phyloP scores from a whole-genome alignment of 2,113 vertebrate genomes.

The Setophaga petechia region DNA sequence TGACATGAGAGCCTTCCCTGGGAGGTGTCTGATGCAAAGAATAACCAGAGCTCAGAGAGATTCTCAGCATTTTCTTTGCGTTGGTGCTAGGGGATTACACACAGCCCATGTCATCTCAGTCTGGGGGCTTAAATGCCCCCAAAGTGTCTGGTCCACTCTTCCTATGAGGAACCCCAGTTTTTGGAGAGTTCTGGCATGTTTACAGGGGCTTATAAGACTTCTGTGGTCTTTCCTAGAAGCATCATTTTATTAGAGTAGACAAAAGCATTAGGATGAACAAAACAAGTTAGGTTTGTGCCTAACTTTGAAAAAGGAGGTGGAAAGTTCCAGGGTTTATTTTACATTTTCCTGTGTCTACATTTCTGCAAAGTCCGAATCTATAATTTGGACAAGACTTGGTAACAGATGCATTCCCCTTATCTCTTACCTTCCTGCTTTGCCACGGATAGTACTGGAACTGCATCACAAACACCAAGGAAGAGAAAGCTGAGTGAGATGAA shows the following conservation, averaged over 20 bases:
- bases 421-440: not conserved
- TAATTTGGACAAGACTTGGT: not conserved
- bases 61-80: not conserved
- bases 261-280: not conserved
- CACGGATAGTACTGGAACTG: not conserved
- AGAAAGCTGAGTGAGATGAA: not conserved
- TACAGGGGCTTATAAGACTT: not conserved
- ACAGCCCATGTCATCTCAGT: rapidly evolving
- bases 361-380: not conserved
- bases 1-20: not conserved
- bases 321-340: not conserved
- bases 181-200: not conserved
- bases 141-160: not conserved
- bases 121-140: not conserved
- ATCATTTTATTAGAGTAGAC: not conserved
- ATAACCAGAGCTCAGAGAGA: rapidly evolving
- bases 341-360: not conserved
- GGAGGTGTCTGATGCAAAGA: not conserved
- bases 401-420: not conserved
- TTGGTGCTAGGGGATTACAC: not conserved
- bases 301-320: not conserved
- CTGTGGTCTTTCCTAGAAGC: not conserved
- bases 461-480: not conserved
- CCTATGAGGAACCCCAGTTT: not conserved
- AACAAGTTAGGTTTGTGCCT: not conserved